Evolutionary conservation across 2,797 vertebrate genomes (phyloP), one percentile per base, ranked within the genome.

Genomic region (Gouania willdenowi): DNA sequence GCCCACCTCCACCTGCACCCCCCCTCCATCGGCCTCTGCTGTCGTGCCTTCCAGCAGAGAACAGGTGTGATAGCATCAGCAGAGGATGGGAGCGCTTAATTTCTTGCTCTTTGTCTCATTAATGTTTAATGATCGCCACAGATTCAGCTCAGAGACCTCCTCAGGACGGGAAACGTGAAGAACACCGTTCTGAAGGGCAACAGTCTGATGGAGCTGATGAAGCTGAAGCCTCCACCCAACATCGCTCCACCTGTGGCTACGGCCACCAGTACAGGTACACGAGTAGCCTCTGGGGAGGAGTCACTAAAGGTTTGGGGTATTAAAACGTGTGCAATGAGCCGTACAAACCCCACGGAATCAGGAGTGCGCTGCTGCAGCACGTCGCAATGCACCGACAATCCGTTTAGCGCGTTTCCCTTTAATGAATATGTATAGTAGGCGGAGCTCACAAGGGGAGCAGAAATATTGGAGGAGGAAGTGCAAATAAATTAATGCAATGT

Each of bases 171-270:
- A 2, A 63, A 41, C 40, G 47, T 73, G 32, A 89, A 74, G 51
- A 66, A 26, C 24, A 60, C 76, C 1, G 65, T 52, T 38, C 14
- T 81, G 5, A 89, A 88, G 62, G 74, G 77, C 21, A 89, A 77
- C 58, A 99, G 97, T 84, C 89, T 99, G 40, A 94, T 95, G 67
- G 95, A 98, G 75, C 90, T 99, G 46, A 98, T 99, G 95, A 99
- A 94, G 46, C 68, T 99, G 33, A 98, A 98, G 70, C 97, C 94
- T 11, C 97, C 97, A 14, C 84, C 93, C 16, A 94, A 98, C 66
- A 98, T 99, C 28, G 93, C 91, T 26, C 92, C 93, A n/a, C 97
- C 95, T 0, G 96, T 98, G 36, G 94, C 96, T 31, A 97, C 97
- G 1, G 95, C 96, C 61, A 90, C 94, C 17, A 90, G 93, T 11